Evolutionary conservation across 2,113 vertebrate genomes (phyloP).

Genomic region (Tretioscincus oriximinensis): DNA sequence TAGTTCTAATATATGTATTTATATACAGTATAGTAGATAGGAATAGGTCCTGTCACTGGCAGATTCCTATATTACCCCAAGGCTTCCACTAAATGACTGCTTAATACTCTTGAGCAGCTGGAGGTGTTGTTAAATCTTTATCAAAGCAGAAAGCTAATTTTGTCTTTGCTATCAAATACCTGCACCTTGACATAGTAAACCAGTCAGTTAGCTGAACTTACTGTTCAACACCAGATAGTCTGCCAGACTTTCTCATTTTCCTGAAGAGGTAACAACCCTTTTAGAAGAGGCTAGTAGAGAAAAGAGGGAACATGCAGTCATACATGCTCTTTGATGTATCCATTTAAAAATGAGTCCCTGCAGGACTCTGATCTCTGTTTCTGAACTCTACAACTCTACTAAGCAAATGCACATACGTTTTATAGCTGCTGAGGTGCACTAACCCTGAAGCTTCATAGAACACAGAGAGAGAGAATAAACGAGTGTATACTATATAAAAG

Average conservation of each 20-base stretch:
- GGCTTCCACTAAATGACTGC: constrained; percentile 5
- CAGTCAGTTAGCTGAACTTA: not conserved
- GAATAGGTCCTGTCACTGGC: no score
- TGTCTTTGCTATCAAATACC: not conserved
- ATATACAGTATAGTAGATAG: not conserved
- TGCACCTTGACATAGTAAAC: constrained; percentile 23
- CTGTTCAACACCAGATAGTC: not conserved
- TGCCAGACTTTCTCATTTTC: not conserved
- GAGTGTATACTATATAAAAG: no score
- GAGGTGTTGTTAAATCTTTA: not conserved
- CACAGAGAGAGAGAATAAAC: not conserved
- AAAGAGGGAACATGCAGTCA: not conserved
- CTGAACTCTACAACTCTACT: not conserved
- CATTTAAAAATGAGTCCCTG: not conserved
- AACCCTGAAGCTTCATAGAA: no score
- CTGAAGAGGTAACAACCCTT: not conserved
- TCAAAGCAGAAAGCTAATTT: not conserved
- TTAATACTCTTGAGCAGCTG: not conserved
- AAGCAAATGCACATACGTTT: not conserved
- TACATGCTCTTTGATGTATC: not conserved
- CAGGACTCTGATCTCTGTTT: not conserved
- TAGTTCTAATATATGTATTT: not conserved
- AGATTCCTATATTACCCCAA: not conserved
- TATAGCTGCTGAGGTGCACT: not conserved
- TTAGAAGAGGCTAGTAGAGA: rapidly evolving